Base-by-base conservation (phyloP, 2,888 invertebrate genomes). In the Melinaea menophilus region DNA sequence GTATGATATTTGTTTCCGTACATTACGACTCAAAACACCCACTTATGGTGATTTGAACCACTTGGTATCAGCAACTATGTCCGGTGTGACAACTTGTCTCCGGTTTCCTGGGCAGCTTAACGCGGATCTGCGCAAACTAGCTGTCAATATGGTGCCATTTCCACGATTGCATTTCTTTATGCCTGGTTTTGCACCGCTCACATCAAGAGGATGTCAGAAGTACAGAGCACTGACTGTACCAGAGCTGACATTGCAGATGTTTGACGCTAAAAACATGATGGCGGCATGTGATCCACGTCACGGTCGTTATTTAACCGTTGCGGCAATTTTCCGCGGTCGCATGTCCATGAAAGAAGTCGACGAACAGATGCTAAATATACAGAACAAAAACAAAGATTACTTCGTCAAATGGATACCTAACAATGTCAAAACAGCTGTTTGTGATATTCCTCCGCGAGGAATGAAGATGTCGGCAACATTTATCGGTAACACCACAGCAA, bases 251-350 rank as follows among this genome's bases (percentile, higher is more conserved):
- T 93, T 95, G 72, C 96, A 96, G 81, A 95, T 96, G 95, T 98
- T 97, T 78, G 97, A 97, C 79, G 95, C 97, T 5, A 97, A 97
- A 84, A 98, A 97, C 85, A 97, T 97, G 97, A 98, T 97, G 97
- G 97, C 97, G 4, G 97, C 97, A 5, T 97, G 97, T 77, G 96
- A 97, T 80, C 97, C 97, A 0, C 92, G 97, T 22, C 96, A 95
- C 78, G 97, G 97, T 13, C 92, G 97, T 59, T 97, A 97, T 77
- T 86, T 97, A 46, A 97, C 97, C 0, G 97, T 97, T 0, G 97
- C 97, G 0, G 96, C 96, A 4, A 94, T 97, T 60, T 97, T 97
- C 91, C 92, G 97, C 62, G 97, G 96, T 0, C 93, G 95, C 55
- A 96, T 97, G 96, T 97, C 97, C 11, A 97, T 97, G 96, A 97